Evolutionary conservation across 2,797 vertebrate genomes (phyloP).

Genomic region (Hemitrygon akajei): DNA sequence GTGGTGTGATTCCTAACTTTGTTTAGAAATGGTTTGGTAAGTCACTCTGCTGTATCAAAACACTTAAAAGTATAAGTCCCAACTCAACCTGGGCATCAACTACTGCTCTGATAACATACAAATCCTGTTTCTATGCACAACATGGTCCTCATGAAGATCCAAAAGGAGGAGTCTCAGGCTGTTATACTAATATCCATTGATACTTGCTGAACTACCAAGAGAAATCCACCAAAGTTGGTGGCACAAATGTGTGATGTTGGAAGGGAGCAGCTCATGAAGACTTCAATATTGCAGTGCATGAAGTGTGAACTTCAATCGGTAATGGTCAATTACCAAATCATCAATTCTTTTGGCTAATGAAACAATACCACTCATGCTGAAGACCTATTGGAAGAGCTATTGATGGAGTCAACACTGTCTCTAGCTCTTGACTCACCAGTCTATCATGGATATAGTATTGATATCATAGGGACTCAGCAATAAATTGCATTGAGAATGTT

Average conservation of each 20-base stretch:
- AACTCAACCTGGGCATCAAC: not conserved
- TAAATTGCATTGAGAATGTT: too few species aligned
- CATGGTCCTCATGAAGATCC: not conserved
- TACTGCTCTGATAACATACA: not conserved
- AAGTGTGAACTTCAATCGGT: not conserved
- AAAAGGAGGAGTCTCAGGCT: not conserved
- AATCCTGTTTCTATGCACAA: not conserved
- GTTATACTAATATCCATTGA: not conserved
- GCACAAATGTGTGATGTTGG: not conserved
- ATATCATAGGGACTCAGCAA: too few species aligned
- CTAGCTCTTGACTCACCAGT: not conserved
- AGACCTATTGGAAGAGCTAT: not conserved
- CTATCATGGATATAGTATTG: too few species aligned
- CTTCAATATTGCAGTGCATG: not conserved
- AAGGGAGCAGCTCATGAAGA: not conserved
- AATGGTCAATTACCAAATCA: not conserved
- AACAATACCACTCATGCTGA: not conserved
- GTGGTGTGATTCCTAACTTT: too few species aligned
- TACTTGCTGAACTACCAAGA: too few species aligned
- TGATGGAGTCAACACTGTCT: not conserved
- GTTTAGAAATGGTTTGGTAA: not conserved
- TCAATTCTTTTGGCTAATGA: not conserved
- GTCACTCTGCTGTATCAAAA: not conserved
- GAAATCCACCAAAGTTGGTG: not conserved
- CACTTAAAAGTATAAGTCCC: not conserved